Conservation (phyloP, 2,888 invertebrate genomes). For the Caenorhabditis imperialis region DNA sequence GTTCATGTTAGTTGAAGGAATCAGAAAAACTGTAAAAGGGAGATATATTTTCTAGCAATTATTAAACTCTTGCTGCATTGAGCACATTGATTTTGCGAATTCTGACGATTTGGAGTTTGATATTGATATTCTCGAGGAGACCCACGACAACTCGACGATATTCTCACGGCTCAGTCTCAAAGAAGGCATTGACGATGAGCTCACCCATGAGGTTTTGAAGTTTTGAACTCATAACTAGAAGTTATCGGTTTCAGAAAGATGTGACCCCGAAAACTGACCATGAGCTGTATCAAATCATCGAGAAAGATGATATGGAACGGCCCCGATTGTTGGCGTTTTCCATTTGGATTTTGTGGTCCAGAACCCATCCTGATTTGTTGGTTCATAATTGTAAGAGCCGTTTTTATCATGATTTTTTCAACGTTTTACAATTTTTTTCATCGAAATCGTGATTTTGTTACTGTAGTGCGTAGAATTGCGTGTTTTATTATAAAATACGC, state of each 20-base stretch:
- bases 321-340: conserved; percentile 71
- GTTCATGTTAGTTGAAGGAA: conserved; percentile 79
- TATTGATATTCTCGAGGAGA: conserved; percentile 70
- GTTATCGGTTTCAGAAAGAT: conserved; percentile 51
- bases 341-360: conserved; percentile 68
- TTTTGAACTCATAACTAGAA: not conserved
- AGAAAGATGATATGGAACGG: conserved; percentile 67
- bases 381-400: conserved; percentile 69
- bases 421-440: too few species aligned
- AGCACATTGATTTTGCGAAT: conserved; percentile 92
- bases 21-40: not conserved
- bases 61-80: conserved; percentile 97
- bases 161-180: conserved; percentile 59
- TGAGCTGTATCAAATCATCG: conserved; percentile 64
- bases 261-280: conserved; percentile 59
- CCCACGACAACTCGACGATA: conserved; percentile 59
- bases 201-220: conserved; percentile 35
- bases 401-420: not conserved
- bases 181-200: conserved; percentile 62
- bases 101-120: conserved; percentile 80
- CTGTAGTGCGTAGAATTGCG: too few species aligned
- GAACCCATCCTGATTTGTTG: conserved; percentile 64
- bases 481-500: too few species aligned
- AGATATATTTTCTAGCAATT: conserved; percentile 85
- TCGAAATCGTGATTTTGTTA: too few species aligned